Percentiles rank a stretch among this genome's conserved stretches.
These are phyloP conservation scores for Mustela nigripes DNA, from an alignment of 2,113 vertebrate species.

Conservation along the genomic window DNA sequence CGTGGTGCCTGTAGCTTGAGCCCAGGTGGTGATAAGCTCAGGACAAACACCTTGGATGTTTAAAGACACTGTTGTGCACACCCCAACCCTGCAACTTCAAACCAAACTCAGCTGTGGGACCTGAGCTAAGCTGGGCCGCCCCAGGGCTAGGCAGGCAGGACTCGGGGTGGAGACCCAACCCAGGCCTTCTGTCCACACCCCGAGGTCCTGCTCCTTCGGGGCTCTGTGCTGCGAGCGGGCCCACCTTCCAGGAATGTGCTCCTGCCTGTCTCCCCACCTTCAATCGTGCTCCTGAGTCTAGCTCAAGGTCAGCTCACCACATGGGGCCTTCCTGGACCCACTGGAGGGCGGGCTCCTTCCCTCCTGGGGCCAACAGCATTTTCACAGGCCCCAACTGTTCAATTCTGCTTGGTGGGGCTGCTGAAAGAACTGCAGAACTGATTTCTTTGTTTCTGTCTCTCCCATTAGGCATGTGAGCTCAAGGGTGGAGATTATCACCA, in stretches of 20 bases:
- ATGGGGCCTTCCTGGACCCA: neutral
- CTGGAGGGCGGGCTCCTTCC: neutral
- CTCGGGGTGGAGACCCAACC: neutral
- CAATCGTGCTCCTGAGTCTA: neutral
- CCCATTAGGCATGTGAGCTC: neutral
- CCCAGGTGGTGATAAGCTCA: neutral
- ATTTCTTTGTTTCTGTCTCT: neutral
- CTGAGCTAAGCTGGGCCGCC: neutral
- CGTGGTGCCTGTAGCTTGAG: neutral
- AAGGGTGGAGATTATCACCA: neutral
- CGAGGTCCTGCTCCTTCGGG: neutral
- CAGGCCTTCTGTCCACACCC: rapidly evolving
- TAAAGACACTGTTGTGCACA: neutral
- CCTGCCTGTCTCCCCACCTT: too few relatives aligned
- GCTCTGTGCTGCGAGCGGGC: neutral
- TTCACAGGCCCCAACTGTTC: neutral
- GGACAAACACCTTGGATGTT: neutral
- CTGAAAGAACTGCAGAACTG: neutral
- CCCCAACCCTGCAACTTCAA: neutral
- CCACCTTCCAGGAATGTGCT: neutral
- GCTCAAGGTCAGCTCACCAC: neutral
- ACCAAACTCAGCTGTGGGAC: neutral
- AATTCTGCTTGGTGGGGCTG: neutral
- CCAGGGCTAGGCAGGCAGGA: neutral
- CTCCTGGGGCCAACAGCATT: neutral